Percentiles rank a stretch among this genome's conserved stretches.
These are phyloP conservation scores for Mycteria americana DNA, from an alignment of 2,797 vertebrate species.

Conservation along the genomic window DNA sequence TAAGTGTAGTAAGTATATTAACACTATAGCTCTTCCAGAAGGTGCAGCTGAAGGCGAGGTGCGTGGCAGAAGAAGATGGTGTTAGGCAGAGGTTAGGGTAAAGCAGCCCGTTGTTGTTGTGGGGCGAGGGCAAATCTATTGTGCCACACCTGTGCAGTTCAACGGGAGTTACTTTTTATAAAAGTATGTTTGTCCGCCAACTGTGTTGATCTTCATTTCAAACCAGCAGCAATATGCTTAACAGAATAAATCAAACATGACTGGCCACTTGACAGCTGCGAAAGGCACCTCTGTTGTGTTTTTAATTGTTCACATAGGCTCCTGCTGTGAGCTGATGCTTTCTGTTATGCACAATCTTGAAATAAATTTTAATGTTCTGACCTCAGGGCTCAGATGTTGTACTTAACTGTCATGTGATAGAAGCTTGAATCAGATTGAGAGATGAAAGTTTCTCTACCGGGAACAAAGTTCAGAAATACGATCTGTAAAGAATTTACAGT, in stretches of 20 bases:
- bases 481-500: not conserved
- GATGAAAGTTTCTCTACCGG: not conserved
- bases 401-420: not conserved
- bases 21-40: not conserved
- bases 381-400: not conserved
- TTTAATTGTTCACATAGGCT: not conserved
- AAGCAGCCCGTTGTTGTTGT: not conserved
- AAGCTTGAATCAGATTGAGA: not conserved
- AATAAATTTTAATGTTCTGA: not conserved
- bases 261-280: not conserved
- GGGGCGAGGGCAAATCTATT: not conserved
- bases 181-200: not conserved
- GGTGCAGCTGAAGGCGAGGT: not conserved
- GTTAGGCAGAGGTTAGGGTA: not conserved
- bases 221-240: not conserved
- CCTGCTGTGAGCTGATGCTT: not conserved
- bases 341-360: not conserved
- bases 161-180: not conserved
- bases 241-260: not conserved
- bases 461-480: not conserved
- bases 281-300: not conserved
- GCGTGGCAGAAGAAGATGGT: not conserved
- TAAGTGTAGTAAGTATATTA: not conserved
- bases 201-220: not conserved
- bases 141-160: not conserved